Evolutionary conservation across 2,797 vertebrate species (phyloP), one percentile per base, ranked within the genome.

Genomic region (Dendrocincla fuliginosa): DNA sequence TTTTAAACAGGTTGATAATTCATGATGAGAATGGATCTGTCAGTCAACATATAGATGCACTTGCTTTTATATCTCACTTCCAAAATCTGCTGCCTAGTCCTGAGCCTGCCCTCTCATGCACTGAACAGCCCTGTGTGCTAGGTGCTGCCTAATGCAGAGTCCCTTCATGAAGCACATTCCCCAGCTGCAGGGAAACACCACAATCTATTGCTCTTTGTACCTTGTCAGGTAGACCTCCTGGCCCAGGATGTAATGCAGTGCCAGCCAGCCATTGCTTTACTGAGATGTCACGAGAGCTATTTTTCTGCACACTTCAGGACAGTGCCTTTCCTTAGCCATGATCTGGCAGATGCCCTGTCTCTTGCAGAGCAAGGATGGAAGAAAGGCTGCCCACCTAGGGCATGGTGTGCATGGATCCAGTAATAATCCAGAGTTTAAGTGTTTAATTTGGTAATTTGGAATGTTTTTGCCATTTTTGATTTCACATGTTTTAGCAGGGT

Each of bases 161-260:
- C 39, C 46, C 23, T 77, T 47, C 12, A 3, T 3, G 30, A 42
- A 33, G 9, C 22, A 32, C 0, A 1, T 65, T 70, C 32, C 37
- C n/a, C 33, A 42, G 24, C 60, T 77, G 64, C 14, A 35, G 65
- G 33, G 59, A 50, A 84, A 3, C 49, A 42, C 13, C 25, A 10
- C 9, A 14, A 27, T 4, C 50, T 77, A 16, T 24, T 52, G 39
- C 33, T 53, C 30, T 77, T 63, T 39, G n/a, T 33, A 16, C 47
- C 59, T 57, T 19, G 11, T 35, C 25, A 35, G 61, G 46, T 39
- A 84, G 63, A 50, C 9, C n/a, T 78, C 28, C 32, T 59, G n/a
- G 35, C 55, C 67, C 0, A 0, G 15, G n/a, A 42, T 12, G 25
- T 60, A 74, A 37, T 13, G 32, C 64, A 23, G 67, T 49, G 56